Evolutionary conservation across 2,797 vertebrate genomes (phyloP).

Genomic region (Sebastes itinus): DNA sequence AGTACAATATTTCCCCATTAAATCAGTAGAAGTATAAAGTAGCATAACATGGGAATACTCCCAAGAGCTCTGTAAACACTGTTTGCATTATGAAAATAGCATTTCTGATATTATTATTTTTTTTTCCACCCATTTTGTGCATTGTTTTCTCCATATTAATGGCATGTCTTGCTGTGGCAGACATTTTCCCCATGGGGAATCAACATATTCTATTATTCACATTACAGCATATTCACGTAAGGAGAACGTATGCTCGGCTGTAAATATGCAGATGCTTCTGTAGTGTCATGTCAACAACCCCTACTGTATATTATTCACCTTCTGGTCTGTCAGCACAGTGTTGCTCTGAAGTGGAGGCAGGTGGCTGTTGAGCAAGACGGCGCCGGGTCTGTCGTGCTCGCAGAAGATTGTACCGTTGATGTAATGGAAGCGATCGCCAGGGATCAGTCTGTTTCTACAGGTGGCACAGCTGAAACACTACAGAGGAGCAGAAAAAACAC

Average conservation of each 20-base stretch:
- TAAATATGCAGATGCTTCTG: neutral
- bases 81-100: neutral
- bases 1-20: neutral
- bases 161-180: neutral
- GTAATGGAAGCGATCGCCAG: constrained; percentile 87
- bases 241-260: neutral
- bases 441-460: constrained; percentile 86
- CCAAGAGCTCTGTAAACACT: neutral
- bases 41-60: too few species aligned
- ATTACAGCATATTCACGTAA: neutral
- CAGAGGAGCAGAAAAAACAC: neutral
- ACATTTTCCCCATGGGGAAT: neutral
- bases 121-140: neutral
- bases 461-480: constrained; percentile 89
- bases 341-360: constrained; percentile 83
- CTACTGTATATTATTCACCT: constrained; percentile 68
- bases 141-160: neutral
- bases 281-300: neutral
- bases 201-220: neutral
- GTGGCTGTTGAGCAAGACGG: constrained; percentile 78
- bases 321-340: constrained; percentile 85
- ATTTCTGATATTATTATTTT: neutral
- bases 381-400: constrained; percentile 85
- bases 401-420: constrained; percentile 88
- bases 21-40: neutral